phyloP scores from a whole-genome alignment of 2,888 invertebrate genomes.

The Cephus sareptanus region DNA sequence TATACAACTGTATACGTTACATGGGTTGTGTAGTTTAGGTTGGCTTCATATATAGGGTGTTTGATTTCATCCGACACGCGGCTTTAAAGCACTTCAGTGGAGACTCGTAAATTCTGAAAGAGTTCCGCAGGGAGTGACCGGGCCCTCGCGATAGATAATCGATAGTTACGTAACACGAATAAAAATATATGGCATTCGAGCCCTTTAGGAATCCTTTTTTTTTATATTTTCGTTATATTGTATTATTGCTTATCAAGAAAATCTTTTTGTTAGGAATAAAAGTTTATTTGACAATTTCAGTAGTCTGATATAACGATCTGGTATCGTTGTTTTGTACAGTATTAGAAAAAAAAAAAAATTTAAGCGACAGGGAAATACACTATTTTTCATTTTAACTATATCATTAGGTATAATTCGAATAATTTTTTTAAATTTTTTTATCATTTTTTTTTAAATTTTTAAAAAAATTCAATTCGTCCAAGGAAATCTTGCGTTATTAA shows the following conservation, averaged over 20 bases:
- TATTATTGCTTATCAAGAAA: not conserved
- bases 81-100: not conserved
- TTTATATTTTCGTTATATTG: not conserved
- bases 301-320: not conserved
- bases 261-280: not conserved
- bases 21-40: not conserved
- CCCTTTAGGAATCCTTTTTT: not conserved
- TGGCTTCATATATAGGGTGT: not conserved
- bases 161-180: not conserved
- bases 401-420: not conserved
- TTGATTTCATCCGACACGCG: not conserved
- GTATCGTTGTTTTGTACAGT: not conserved
- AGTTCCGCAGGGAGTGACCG: not conserved
- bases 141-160: not conserved
- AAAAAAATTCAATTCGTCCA: not conserved
- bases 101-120: not conserved
- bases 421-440: not conserved
- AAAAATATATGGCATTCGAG: not conserved
- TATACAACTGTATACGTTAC: not conserved
- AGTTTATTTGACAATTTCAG: not conserved
- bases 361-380: too few species aligned
- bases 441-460: not conserved
- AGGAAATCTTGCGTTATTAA: too few species aligned
- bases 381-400: not conserved
- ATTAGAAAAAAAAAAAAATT: not conserved